phyloP scores from a whole-genome alignment of 2,888 invertebrate genomes.

The Physocephala rufipes region DNA sequence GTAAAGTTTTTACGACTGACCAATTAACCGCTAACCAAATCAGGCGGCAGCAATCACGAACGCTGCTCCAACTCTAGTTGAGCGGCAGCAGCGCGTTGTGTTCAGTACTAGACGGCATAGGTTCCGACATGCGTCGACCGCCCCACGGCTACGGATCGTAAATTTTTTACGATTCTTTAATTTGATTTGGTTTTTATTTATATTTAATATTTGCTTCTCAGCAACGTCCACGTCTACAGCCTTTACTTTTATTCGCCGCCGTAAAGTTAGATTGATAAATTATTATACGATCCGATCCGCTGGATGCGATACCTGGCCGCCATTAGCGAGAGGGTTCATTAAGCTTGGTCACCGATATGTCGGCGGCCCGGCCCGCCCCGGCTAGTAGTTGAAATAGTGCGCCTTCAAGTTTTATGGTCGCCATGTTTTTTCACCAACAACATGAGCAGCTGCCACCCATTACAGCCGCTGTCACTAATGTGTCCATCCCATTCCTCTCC shows the following conservation, averaged over 20 bases:
- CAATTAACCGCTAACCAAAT: slow-evolving; percentile 64
- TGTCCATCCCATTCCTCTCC: not conserved
- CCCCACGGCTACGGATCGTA: slow-evolving; percentile 44
- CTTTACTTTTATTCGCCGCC: slow-evolving; percentile 53
- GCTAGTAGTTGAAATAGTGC: slow-evolving; percentile 3
- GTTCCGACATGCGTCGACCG: not conserved
- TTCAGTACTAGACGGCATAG: not conserved
- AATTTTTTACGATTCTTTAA: slow-evolving; percentile 63
- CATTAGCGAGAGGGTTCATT: slow-evolving; percentile 16
- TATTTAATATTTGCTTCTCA: slow-evolving; percentile 37
- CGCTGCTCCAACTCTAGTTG: not conserved
- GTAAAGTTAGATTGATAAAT: slow-evolving; percentile 60
- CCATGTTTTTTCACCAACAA: not conserved
- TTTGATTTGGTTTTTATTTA: slow-evolving; percentile 59
- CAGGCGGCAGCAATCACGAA: slow-evolving; percentile 39
- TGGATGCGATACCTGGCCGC: slow-evolving; percentile 10
- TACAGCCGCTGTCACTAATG: not conserved
- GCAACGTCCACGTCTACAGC: slow-evolving; percentile 42
- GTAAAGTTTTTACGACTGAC: slow-evolving; percentile 61
- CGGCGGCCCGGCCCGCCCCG: not conserved
- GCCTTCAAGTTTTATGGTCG: not conserved
- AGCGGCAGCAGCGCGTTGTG: not conserved
- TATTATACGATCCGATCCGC: slow-evolving; percentile 48
- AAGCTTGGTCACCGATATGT: not conserved
- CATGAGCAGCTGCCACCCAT: not conserved